Evolutionary conservation across 2,888 invertebrate species (phyloP), one percentile per base, ranked within the genome.

Genomic region (Griposia aprilina): DNA sequence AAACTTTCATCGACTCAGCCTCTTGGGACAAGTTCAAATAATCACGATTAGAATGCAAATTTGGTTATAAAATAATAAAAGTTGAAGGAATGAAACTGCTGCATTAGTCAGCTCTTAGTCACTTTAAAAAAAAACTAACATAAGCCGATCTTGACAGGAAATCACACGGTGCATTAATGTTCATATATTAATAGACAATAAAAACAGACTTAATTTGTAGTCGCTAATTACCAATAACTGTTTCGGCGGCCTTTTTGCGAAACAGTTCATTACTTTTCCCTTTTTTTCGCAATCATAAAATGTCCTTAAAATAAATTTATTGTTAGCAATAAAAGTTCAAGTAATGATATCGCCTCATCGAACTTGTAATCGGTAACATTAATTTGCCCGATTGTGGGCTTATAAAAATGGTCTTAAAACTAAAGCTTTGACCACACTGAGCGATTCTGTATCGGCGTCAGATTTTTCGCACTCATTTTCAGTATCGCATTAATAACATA

Each of bases 221-320:
- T 50, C 20, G 48, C 57, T 83, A 84, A 87, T 81, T 77, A 86
- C 74, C 52, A 80, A 78, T 85, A 84, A 86, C 75, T 77, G 85
- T 88, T 77, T 74, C 84, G 78, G 75, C 78, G 41, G 41, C 71
- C 75, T 73, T 87, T 85, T 81, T 76, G 59, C 78, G 72, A 74
- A 82, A 80, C 66, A 73, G 82, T 87, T 90, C 84, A 90, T 87
- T 84, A 70, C 74, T 36, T 72, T 59, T 6, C 36, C 52, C 67
- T 65, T 81, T 74, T 81, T 79, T 74, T 69, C 20, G 48, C 69
- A 73, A 85, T 82, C 81, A 83, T 89, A 85, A 90, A 89, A 81
- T 76, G 76, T 84, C 83, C 74, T 82, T 79, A 82, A 76, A 79
- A 76, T 80, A 77, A 86, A 87, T 89, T 90, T 89, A 88, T 88